Base-by-base conservation (phyloP, 2,888 invertebrate genomes). In the Eristalinus aeneus region DNA sequence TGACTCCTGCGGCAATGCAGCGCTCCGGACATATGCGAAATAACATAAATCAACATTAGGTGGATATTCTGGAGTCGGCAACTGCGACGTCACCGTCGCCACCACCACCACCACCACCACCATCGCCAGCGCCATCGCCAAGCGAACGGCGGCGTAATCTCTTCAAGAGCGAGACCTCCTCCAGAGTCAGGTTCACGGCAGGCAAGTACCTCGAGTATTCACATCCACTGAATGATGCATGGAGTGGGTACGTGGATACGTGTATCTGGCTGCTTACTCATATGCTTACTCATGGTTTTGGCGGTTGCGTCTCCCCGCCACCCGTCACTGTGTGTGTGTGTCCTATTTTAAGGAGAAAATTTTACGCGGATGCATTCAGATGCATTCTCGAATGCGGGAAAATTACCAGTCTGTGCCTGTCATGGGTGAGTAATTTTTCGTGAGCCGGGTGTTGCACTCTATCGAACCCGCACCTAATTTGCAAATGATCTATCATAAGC, bases 31-130 rank as follows among this genome's bases (percentile, higher is more conserved):
- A 82, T 71, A 78, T 83, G 69, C 77, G 69, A 22, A 77, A 73
- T 71, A 63, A 71, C 77, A 78, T 82, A 86, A 86, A 78, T 86
- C 82, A 82, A 86, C 82, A 86, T 86, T 82, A 74, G 82, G 64
- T 74, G 69, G 86, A 78, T 71, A 63, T 39, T 65, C 46, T 54
- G 36, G 65, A 27, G 27, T 6, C 54, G 58, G 2, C 27, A 27
- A 27, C 27, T 27, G 27, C 27, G 27, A 27, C 27, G 27, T 5
- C 27, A 36, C 39, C 32, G 39, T 10, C 32, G n/a, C 27, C 39
- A 9, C n/a, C n/a, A 34, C 46, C n/a, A 32, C 12, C 31, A 31
- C 36, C 16, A 9, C 9, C 32, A 27, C 32, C 3, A 5, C 32
- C 32, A 6, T 8, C 3, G 32, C 8, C 32, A 6, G 32, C 3